These are phyloP conservation scores for Arremon aurantiirostris DNA, from an alignment of 2,797 vertebrate genomes.

Conservation along the genomic window DNA sequence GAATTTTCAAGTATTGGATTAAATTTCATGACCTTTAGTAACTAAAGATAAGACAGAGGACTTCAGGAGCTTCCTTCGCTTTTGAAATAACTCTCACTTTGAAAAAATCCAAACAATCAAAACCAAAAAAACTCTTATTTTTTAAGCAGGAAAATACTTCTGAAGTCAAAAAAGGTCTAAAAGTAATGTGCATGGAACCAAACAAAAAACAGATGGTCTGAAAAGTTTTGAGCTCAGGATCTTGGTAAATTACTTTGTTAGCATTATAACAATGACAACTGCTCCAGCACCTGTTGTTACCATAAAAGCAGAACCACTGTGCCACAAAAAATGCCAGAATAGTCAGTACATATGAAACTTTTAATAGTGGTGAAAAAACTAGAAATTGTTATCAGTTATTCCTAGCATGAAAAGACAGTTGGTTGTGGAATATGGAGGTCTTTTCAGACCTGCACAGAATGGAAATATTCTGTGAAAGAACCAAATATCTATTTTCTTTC, in stretches of 20 bases:
- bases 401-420: neutral
- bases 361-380: neutral
- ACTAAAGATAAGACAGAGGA: neutral
- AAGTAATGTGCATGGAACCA: neutral
- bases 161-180: neutral
- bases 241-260: neutral
- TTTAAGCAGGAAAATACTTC: neutral
- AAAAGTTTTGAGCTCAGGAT: neutral
- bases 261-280: neutral
- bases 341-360: neutral
- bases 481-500: neutral
- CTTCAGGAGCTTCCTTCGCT: neutral
- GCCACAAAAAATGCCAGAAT: neutral
- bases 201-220: neutral
- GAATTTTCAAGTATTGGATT: neutral
- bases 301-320: neutral
- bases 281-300: neutral
- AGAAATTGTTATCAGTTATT: neutral
- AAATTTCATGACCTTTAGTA: neutral
- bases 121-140: neutral
- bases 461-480: neutral
- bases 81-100: neutral
- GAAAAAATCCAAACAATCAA: neutral
- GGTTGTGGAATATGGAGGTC: neutral
- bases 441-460: neutral